phyloP scores from a whole-genome alignment of 2,797 vertebrate genomes.

The Platyrinchus mystaceus region DNA sequence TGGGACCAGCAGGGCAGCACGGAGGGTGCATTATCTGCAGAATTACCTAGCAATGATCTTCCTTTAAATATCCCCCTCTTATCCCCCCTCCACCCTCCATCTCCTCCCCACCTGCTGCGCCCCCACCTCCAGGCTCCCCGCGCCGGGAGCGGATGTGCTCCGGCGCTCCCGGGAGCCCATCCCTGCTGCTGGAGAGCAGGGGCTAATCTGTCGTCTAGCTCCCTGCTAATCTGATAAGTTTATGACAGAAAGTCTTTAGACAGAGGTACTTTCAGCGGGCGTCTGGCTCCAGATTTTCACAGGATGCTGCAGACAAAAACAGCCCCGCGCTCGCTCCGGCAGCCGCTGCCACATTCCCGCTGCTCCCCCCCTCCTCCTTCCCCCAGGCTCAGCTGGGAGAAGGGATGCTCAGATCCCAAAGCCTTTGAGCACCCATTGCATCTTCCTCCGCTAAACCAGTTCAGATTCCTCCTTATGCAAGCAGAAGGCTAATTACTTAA shows the following conservation, averaged over 20 bases:
- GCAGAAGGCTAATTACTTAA: constrained; percentile 45
- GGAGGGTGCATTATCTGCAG: constrained; percentile 14
- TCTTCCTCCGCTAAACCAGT: background rate
- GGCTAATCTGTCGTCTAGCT: constrained; percentile 56
- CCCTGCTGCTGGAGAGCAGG: constrained; percentile 26
- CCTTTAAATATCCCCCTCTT: constrained; percentile 48
- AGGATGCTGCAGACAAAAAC: constrained; percentile 31
- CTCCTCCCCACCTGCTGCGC: background rate
- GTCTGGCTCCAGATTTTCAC: constrained; percentile 67
- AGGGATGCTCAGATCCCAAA: background rate
- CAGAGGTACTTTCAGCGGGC: constrained; percentile 59
- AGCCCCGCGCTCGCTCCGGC: background rate
- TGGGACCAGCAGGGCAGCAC: background rate
- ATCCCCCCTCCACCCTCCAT: background rate
- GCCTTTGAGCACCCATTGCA: background rate
- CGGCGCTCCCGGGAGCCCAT: background rate
- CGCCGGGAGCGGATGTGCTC: background rate
- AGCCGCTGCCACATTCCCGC: background rate
- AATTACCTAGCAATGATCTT: background rate
- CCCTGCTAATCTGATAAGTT: constrained; percentile 64
- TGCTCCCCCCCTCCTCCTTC: background rate
- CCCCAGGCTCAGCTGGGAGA: background rate
- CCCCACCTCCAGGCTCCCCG: background rate
- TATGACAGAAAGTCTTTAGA: constrained; percentile 67
- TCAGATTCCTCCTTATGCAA: constrained; percentile 23